These are phyloP conservation scores for Colletes collaris DNA, from an alignment of 2,888 invertebrate genomes.

Conservation along the genomic window DNA sequence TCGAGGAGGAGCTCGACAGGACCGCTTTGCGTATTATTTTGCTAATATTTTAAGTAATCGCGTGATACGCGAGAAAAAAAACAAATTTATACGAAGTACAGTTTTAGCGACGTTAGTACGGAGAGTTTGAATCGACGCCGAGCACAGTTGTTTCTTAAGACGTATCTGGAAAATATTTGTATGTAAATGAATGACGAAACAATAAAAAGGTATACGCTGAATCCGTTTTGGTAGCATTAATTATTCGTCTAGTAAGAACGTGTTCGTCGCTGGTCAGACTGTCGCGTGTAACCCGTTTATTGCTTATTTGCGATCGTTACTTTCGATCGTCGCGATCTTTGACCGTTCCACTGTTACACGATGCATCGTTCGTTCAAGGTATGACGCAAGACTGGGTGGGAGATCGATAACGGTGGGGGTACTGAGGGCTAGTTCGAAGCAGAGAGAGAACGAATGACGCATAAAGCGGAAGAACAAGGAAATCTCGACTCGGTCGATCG, in stretches of 20 bases:
- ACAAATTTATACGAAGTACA: conserved; percentile 65
- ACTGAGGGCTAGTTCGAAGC: background rate
- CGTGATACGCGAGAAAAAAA: conserved; percentile 45
- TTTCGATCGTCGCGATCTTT: conserved; percentile 14
- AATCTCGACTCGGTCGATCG: conserved; percentile 25
- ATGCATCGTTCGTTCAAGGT: conserved; percentile 10
- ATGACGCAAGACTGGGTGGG: conserved; percentile 21
- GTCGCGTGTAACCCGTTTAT: background rate
- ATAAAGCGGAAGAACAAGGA: conserved; percentile 20
- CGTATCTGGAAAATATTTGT: conserved; percentile 80
- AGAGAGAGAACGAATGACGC: conserved; percentile 23
- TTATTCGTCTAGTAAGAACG: no score
- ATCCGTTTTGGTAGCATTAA: background rate
- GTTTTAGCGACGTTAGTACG: conserved; percentile 47
- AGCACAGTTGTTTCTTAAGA: conserved; percentile 75
- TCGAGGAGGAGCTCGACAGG: conserved; percentile 67
- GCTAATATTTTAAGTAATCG: conserved; percentile 71
- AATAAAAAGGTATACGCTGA: conserved; percentile 76
- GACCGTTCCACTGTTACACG: conserved; percentile 12
- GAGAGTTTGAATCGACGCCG: conserved; percentile 64
- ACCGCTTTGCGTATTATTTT: conserved; percentile 73
- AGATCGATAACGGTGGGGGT: background rate
- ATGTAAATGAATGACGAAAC: conserved; percentile 81
- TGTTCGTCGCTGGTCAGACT: background rate
- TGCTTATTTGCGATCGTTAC: conserved; percentile 14